phyloP scores from a whole-genome alignment of 1,140 invertebrate genomes.

The Episyrphus balteatus region DNA sequence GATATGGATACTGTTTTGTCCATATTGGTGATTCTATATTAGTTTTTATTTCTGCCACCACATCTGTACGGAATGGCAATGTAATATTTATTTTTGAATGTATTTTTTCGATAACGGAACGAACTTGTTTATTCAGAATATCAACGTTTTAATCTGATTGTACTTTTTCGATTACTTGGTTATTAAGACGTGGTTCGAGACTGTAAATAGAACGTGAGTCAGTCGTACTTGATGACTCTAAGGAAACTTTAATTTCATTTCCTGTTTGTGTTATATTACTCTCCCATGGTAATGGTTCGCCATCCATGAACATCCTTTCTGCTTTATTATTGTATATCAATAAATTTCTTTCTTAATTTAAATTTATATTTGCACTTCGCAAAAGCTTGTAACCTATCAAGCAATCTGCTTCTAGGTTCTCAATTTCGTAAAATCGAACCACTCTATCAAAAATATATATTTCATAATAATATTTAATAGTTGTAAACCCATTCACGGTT shows the following conservation, averaged over 20 bases:
- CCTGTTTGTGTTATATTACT: no score
- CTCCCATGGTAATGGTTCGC: no score
- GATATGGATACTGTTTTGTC: conserved; percentile 12
- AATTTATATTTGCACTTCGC: no score
- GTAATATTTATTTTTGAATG: neutral
- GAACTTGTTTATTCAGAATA: neutral
- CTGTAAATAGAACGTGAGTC: neutral
- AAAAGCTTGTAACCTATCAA: neutral
- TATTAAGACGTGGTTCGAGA: neutral
- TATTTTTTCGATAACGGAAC: neutral
- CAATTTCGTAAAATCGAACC: neutral
- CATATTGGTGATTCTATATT: conserved; percentile 6
- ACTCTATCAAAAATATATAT: conserved; percentile 4
- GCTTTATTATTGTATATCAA: no score
- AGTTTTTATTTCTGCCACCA: conserved; percentile 3
- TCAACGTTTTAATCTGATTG: no score
- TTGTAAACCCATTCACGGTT: neutral
- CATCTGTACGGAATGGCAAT: conserved; percentile 1
- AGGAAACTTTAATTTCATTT: no score
- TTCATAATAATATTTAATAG: conserved; percentile 1
- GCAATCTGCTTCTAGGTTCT: neutral
- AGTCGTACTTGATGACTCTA: no score
- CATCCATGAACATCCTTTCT: no score
- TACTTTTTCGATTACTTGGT: neutral
- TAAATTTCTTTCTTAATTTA: neutral